Conservation (phyloP, 2,888 invertebrate species). For the Acleris literana region DNA sequence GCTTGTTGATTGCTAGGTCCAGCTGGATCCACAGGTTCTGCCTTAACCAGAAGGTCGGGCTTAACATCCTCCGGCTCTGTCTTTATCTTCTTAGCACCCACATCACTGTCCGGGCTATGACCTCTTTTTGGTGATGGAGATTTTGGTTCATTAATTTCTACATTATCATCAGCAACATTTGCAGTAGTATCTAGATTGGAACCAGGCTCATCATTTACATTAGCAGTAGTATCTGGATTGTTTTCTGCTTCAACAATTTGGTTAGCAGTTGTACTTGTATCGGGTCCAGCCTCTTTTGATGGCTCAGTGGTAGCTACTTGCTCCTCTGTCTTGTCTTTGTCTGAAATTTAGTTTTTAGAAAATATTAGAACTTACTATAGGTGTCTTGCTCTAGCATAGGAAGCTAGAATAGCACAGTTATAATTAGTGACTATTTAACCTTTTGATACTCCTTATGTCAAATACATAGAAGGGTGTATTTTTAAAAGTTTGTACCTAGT, state of each 20-base stretch:
- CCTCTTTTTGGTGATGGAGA: slow-evolving; percentile 47
- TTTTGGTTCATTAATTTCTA: slow-evolving; percentile 1
- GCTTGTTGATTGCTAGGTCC: slow-evolving; percentile 55
- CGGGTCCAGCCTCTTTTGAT: neutral
- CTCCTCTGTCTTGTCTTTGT: slow-evolving; percentile 34
- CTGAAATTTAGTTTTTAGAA: neutral
- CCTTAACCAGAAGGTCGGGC: slow-evolving; percentile 11
- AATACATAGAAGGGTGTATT: too few relatives aligned
- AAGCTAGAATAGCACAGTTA: too few relatives aligned
- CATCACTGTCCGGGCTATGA: slow-evolving; percentile 42
- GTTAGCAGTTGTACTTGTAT: neutral
- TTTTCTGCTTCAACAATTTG: neutral
- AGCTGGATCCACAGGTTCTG: slow-evolving; percentile 42
- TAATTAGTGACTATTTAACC: too few relatives aligned
- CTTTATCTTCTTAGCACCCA: slow-evolving; percentile 45
- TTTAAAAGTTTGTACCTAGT: too few relatives aligned
- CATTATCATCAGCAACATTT: too few relatives aligned
- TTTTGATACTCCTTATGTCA: too few relatives aligned
- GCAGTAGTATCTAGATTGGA: neutral
- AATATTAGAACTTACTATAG: too few relatives aligned
- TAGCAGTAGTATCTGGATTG: neutral
- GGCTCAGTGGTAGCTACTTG: neutral
- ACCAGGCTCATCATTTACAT: neutral
- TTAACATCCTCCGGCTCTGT: slow-evolving; percentile 42
- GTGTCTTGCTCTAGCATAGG: too few relatives aligned